A percentile compares a stretch with the other conserved stretches of the same genome.
Evolutionary conservation across 1,140 invertebrate genomes (phyloP).

Genomic region (Drosophila persimilis): DNA sequence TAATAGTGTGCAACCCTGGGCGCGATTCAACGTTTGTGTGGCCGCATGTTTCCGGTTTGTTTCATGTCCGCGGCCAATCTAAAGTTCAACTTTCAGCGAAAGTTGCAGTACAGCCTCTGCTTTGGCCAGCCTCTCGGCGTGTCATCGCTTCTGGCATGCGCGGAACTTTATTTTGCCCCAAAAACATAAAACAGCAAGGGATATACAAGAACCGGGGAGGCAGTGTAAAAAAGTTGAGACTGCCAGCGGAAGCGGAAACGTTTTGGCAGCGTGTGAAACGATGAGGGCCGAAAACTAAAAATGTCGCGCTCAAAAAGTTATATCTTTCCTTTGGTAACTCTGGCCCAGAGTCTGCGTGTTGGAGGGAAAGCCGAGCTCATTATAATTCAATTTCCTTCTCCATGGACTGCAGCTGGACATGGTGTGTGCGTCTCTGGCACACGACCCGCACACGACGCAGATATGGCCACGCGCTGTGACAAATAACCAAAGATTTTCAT

Average conservation of each 20-base stretch:
- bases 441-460: not conserved
- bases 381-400: slow-evolving; percentile 51
- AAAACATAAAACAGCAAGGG: slow-evolving; percentile 21
- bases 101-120: slow-evolving; percentile 50
- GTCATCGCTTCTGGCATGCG: slow-evolving; percentile 55
- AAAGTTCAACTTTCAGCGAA: slow-evolving; percentile 47
- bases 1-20: no score
- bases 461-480: slow-evolving; percentile 42
- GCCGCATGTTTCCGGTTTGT: slow-evolving; percentile 61
- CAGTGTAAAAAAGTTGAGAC: slow-evolving; percentile 55
- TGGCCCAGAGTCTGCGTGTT: not conserved
- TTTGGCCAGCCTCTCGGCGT: slow-evolving; percentile 27
- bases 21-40: slow-evolving; percentile 15
- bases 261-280: slow-evolving; percentile 77
- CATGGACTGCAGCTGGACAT: slow-evolving; percentile 5
- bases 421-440: slow-evolving; percentile 26
- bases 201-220: slow-evolving; percentile 10
- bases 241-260: slow-evolving; percentile 70
- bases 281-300: slow-evolving; percentile 62
- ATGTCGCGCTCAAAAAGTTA: slow-evolving; percentile 69
- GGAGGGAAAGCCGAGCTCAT: slow-evolving; percentile 28
- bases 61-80: slow-evolving; percentile 41
- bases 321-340: slow-evolving; percentile 30
- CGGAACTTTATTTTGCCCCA: slow-evolving; percentile 43
- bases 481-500: slow-evolving; percentile 70